Conservation (phyloP, 53 echinoderm and acorn worm genomes). For the Mesocentrotus franciscanus region DNA sequence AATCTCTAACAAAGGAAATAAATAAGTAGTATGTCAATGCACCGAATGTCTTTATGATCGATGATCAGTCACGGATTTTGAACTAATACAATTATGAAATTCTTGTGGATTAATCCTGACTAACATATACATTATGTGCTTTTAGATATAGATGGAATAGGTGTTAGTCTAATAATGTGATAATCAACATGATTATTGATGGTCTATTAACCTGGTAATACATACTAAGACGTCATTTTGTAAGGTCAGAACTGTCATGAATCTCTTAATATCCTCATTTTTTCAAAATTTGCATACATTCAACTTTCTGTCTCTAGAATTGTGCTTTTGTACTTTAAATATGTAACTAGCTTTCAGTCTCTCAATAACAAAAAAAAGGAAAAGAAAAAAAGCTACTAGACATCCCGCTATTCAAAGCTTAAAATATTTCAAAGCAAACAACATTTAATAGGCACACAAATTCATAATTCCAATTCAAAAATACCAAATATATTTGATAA, state of each 20-base stretch:
- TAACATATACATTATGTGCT: not conserved
- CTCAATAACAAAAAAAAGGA: not conserved
- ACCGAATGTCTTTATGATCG: not conserved
- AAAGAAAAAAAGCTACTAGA: not conserved
- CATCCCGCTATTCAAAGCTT: not conserved
- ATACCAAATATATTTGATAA: not conserved
- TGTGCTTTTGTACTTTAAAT: not conserved
- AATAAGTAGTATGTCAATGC: not conserved
- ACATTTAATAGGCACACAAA: not conserved
- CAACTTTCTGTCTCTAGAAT: not conserved
- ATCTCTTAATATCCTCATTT: not conserved
- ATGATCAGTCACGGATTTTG: not conserved
- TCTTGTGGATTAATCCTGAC: not conserved
- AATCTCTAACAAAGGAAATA: not conserved
- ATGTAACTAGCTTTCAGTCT: not conserved
- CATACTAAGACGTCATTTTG: not conserved
- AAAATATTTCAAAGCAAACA: not conserved
- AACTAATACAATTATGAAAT: not conserved
- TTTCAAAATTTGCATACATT: not conserved
- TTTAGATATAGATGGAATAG: not conserved
- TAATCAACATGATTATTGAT: too few species aligned
- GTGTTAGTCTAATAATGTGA: too few species aligned
- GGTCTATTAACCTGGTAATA: too few species aligned
- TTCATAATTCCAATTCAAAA: not conserved
- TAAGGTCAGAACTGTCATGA: not conserved